These are phyloP conservation scores for Myotis findleyi DNA, from an alignment of 2,797 vertebrate species.

Conservation along the genomic window DNA sequence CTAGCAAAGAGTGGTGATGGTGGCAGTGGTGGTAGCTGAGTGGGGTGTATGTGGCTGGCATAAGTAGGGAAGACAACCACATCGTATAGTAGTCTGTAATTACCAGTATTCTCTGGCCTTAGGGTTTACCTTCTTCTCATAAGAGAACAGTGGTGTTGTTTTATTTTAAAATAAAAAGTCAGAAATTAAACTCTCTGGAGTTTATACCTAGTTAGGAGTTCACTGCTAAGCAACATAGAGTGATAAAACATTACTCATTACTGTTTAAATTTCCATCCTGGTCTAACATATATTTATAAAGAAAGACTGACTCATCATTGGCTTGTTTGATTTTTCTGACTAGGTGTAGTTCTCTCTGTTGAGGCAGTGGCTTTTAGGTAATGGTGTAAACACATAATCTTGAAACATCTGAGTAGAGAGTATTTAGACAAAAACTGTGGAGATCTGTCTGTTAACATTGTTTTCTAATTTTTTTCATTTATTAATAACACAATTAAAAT, in stretches of 20 bases:
- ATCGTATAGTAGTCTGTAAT: slow-evolving; percentile 41
- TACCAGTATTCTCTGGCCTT: slow-evolving; percentile 54
- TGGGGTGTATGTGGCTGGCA: background rate
- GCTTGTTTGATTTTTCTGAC: slow-evolving; percentile 27
- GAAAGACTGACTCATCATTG: slow-evolving; percentile 35
- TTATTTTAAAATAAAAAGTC: slow-evolving; percentile 52
- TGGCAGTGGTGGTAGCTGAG: background rate
- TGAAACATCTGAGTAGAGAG: slow-evolving; percentile 9
- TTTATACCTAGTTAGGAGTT: slow-evolving; percentile 5
- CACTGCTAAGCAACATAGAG: background rate
- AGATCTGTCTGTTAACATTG: slow-evolving; percentile 34
- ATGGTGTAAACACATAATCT: background rate
- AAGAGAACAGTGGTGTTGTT: background rate
- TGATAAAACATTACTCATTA: background rate
- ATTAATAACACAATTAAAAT: background rate
- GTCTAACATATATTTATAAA: background rate
- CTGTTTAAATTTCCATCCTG: slow-evolving; percentile 19
- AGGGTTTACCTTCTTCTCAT: slow-evolving; percentile 64
- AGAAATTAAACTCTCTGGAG: slow-evolving; percentile 33
- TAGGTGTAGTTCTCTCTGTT: background rate
- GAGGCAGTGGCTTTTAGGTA: slow-evolving; percentile 37
- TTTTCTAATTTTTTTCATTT: background rate
- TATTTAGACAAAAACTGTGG: slow-evolving; percentile 46
- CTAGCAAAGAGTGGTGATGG: background rate
- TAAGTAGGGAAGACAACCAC: slow-evolving; percentile 58